phyloP scores from a whole-genome alignment of 1,140 invertebrate genomes.

The Brevipalpus yothersi region DNA sequence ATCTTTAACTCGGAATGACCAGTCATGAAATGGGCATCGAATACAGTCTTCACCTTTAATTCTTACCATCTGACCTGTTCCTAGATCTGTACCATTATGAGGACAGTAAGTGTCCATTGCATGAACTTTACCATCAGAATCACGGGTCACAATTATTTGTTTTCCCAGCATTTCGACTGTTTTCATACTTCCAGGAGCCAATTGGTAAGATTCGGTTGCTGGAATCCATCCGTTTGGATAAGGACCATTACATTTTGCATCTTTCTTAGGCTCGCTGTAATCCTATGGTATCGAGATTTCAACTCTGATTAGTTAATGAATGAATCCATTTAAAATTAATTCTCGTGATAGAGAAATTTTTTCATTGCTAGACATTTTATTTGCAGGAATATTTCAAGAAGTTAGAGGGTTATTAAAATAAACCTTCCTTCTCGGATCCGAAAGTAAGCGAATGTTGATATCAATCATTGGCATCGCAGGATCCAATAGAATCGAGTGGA shows the following conservation, averaged over 20 bases:
- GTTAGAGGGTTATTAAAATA: too few species aligned
- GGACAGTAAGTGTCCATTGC: slow-evolving; percentile 64
- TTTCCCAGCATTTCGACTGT: slow-evolving; percentile 35
- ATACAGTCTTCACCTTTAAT: slow-evolving; percentile 26
- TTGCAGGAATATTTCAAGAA: too few species aligned
- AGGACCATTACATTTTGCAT: background rate
- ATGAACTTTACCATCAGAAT: slow-evolving; percentile 29
- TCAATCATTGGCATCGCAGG: too few species aligned
- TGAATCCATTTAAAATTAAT: too few species aligned
- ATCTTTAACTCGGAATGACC: slow-evolving; percentile 44
- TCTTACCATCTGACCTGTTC: background rate
- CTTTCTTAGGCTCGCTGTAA: background rate
- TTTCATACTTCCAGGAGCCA: slow-evolving; percentile 32
- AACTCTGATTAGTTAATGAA: too few species aligned
- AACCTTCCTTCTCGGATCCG: too few species aligned
- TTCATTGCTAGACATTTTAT: too few species aligned
- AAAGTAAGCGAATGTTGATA: too few species aligned
- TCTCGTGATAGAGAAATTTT: too few species aligned
- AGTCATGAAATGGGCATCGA: slow-evolving; percentile 67
- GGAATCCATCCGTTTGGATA: slow-evolving; percentile 67
- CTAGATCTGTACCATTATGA: slow-evolving; percentile 37
- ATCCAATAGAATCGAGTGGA: too few species aligned
- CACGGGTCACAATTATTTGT: slow-evolving; percentile 47
- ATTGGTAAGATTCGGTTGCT: slow-evolving; percentile 36
- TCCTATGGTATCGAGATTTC: background rate